Conservation (phyloP, 2,113 vertebrate genomes). For the Notechis scutatus region DNA sequence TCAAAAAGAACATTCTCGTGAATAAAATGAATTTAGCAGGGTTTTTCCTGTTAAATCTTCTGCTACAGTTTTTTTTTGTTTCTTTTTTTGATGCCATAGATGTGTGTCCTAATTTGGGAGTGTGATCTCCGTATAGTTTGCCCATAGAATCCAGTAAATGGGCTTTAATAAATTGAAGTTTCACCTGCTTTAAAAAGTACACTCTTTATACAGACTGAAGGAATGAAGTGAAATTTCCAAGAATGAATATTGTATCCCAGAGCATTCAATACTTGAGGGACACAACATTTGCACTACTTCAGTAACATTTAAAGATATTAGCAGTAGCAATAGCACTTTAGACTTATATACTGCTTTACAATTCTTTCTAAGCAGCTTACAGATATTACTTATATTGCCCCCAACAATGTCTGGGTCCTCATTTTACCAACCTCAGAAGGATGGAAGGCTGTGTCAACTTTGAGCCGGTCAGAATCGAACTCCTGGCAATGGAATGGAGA, state of each 20-base stretch:
- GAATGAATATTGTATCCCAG: neutral
- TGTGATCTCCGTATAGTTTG: neutral
- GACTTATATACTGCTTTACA: neutral
- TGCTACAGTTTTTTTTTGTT: neutral
- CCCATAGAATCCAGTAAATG: neutral
- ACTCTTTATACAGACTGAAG: neutral
- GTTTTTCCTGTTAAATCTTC: neutral
- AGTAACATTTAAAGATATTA: neutral
- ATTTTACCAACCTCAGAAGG: neutral
- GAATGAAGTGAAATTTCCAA: neutral
- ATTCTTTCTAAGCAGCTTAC: neutral
- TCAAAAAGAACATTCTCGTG: neutral
- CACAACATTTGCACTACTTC: neutral
- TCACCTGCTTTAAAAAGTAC: neutral
- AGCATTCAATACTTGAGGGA: neutral
- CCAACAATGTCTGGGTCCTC: neutral
- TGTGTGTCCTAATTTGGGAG: neutral
- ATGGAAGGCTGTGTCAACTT: neutral
- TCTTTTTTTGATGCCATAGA: neutral
- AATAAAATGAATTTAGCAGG: neutral
- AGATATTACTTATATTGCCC: neutral
- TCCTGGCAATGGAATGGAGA: neutral
- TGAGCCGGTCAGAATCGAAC: neutral
- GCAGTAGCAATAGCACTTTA: neutral
- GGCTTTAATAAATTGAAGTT: neutral